Conservation (phyloP, 2,888 invertebrate genomes). For the Sycophila texana region DNA sequence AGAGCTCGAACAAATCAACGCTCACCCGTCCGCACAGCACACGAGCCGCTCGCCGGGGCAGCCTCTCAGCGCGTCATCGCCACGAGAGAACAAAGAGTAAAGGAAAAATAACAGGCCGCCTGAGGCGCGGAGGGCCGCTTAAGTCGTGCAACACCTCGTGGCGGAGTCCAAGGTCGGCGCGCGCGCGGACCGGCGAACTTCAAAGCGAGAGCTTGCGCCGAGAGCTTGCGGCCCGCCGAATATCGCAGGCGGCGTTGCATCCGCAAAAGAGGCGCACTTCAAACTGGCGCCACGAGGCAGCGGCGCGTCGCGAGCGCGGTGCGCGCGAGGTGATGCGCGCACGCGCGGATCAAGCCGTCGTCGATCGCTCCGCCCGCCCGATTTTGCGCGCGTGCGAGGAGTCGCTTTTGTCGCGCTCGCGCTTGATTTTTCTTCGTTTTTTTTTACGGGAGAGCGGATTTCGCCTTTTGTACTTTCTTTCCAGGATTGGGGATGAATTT, state of each 20-base stretch:
- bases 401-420: neutral
- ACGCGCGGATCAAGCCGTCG: slow-evolving; percentile 31
- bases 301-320: slow-evolving; percentile 14
- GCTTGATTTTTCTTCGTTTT: neutral
- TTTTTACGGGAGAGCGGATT: neutral
- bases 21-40: too few species aligned
- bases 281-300: slow-evolving; percentile 72
- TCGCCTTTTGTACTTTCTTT: neutral
- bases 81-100: neutral
- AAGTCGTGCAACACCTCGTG: neutral
- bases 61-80: neutral
- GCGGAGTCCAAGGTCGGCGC: too few species aligned
- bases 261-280: slow-evolving; percentile 73
- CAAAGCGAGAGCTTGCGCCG: slow-evolving; percentile 1
- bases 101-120: neutral
- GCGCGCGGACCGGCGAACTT: too few species aligned
- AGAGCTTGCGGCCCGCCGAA: neutral
- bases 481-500: neutral
- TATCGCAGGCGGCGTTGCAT: slow-evolving; percentile 64
- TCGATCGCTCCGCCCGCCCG: neutral
- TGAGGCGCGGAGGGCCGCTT: too few species aligned
- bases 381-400: neutral
- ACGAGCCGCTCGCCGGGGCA: too few species aligned
- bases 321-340: slow-evolving; percentile 36
- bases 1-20: too few species aligned